Percentiles rank a stretch among this genome's conserved stretches.
phyloP scores from a whole-genome alignment of 2,888 invertebrate genomes.

The Chrysina gloriosa region DNA sequence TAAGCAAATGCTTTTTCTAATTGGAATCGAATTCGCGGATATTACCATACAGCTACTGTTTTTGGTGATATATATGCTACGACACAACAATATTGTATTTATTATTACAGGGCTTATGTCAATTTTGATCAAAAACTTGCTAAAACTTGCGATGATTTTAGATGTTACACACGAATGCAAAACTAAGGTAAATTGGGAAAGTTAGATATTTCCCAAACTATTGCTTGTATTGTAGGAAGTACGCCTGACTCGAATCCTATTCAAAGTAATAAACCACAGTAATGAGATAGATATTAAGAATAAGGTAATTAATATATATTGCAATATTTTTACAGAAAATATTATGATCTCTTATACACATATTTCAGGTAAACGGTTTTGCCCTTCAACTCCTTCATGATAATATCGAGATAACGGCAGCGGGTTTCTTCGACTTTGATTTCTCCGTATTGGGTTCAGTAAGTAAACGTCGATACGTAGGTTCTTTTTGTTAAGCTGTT shows the following conservation, averaged over 20 bases:
- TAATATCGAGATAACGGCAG: slow-evolving; percentile 5
- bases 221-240: not conserved
- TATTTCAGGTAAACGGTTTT: slow-evolving; percentile 15
- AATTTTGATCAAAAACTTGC: not conserved
- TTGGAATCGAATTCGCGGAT: not conserved
- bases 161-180: not conserved
- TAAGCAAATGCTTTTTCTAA: not conserved
- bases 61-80: not conserved
- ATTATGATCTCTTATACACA: too few species aligned
- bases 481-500: too few species aligned
- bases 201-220: not conserved
- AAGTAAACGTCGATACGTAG: too few species aligned
- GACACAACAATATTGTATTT: not conserved
- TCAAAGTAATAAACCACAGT: not conserved
- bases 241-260: not conserved
- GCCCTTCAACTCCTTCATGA: slow-evolving; percentile 7
- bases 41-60: not conserved
- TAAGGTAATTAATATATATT: not conserved
- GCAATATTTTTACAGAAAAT: not conserved
- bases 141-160: not conserved
- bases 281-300: not conserved
- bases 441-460: not conserved
- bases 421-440: slow-evolving; percentile 24
- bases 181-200: not conserved
- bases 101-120: not conserved